A percentile compares a stretch with the other conserved stretches of the same genome.
phyloP scores from a whole-genome alignment of 1,140 invertebrate species.

The Musca domestica region DNA sequence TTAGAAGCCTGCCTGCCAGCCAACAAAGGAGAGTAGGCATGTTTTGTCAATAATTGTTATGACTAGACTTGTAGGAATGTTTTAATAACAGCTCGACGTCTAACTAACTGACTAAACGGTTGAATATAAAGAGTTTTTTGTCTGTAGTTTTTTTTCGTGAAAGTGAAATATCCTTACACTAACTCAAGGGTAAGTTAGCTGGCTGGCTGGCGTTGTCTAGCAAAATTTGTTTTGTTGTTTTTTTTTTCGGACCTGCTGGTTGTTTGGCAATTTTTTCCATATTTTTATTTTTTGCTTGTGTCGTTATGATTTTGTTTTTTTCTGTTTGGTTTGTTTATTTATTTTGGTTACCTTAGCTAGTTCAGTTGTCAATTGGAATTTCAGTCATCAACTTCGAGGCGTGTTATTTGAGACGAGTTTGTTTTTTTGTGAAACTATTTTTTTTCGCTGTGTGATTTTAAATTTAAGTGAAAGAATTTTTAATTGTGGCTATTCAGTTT shows the following conservation, averaged over 20 bases:
- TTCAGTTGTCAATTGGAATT: constrained; percentile 19
- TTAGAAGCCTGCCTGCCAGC: constrained; percentile 26
- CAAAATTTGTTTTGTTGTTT: constrained; percentile 2
- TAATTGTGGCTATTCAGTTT: not conserved
- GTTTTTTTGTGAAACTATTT: too few species aligned
- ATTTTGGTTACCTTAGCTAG: constrained; percentile 12
- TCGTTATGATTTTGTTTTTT: not conserved
- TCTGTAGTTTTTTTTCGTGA: too few species aligned
- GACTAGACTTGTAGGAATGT: constrained; percentile 17
- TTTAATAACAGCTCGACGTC: not conserved
- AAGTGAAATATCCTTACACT: not conserved
- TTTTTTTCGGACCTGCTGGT: not conserved
- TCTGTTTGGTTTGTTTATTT: not conserved
- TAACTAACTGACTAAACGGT: too few species aligned
- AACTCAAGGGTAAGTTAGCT: not conserved
- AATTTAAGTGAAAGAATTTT: too few species aligned
- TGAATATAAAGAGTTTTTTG: too few species aligned
- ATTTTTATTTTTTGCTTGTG: not conserved
- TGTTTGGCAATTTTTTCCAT: not conserved
- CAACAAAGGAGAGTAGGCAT: constrained; percentile 23
- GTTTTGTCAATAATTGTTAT: constrained; percentile 53
- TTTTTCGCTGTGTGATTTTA: too few species aligned
- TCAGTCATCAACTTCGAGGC: not conserved
- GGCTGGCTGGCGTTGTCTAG: constrained; percentile 7
- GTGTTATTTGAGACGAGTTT: too few species aligned